Evolutionary conservation across 2,888 invertebrate genomes (phyloP).

Genomic region (Metallyticus violacea): DNA sequence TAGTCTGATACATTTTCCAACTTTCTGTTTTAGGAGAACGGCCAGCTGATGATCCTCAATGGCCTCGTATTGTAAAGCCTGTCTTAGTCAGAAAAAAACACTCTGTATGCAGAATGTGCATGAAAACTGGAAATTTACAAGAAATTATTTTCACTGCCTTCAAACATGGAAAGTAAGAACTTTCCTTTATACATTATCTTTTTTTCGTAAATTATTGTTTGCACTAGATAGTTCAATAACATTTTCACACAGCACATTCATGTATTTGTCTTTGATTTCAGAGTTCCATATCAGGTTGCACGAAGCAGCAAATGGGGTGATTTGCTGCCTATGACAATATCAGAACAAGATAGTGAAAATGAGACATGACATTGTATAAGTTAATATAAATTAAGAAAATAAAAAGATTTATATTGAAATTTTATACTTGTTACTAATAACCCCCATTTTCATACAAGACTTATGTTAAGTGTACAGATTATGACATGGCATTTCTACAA

Average conservation of each 20-base stretch:
- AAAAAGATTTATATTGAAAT: neutral
- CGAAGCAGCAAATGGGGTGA: slow-evolving; percentile 77
- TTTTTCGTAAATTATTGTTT: neutral
- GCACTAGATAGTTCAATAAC: neutral
- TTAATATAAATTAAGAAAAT: neutral
- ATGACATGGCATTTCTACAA: no score
- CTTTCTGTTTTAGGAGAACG: slow-evolving; percentile 44
- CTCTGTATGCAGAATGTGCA: slow-evolving; percentile 75
- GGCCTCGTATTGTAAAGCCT: slow-evolving; percentile 80
- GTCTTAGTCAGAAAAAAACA: slow-evolving; percentile 67
- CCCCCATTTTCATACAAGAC: no score
- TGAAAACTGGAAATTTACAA: slow-evolving; percentile 65
- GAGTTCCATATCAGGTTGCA: slow-evolving; percentile 69
- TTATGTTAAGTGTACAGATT: no score
- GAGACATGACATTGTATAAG: neutral
- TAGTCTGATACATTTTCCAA: no score
- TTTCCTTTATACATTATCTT: slow-evolving; percentile 5
- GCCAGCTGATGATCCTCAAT: slow-evolving; percentile 54
- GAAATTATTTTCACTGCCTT: slow-evolving; percentile 73
- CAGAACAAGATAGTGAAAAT: slow-evolving; percentile 16
- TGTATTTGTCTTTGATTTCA: slow-evolving; percentile 40
- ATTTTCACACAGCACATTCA: neutral
- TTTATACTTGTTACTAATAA: neutral
- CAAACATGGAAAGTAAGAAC: slow-evolving; percentile 69
- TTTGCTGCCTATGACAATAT: slow-evolving; percentile 62